Percentiles rank a stretch among this genome's conserved stretches.
Conservation (phyloP, 2,888 invertebrate genomes). For the Diarsia rubi region DNA sequence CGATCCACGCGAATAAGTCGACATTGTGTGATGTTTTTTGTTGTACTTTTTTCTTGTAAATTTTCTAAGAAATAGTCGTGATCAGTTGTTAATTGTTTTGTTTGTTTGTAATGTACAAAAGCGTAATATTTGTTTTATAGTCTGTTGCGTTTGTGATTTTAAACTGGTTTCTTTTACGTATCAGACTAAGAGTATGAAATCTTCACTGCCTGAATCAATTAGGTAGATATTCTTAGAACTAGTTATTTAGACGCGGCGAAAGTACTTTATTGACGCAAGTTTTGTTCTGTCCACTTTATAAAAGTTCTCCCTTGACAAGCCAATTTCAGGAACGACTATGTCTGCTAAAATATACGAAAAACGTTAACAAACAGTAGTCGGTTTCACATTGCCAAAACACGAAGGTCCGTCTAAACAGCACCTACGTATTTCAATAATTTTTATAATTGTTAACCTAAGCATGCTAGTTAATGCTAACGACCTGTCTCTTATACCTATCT, state of each 20-base stretch:
- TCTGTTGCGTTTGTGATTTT: conserved; percentile 10
- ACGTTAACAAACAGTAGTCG: background rate
- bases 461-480: conserved; percentile 16
- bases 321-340: background rate
- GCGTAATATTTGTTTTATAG: conserved; percentile 35
- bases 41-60: conserved; percentile 32
- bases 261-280: background rate
- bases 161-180: background rate
- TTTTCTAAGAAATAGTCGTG: conserved; percentile 49
- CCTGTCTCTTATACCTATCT: conserved; percentile 5
- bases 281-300: background rate
- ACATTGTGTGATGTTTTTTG: conserved; percentile 56
- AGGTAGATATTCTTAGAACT: background rate
- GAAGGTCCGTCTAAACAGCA: background rate
- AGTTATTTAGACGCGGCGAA: too few species aligned
- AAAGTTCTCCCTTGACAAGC: background rate
- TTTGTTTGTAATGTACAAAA: conserved; percentile 31
- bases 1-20: conserved; percentile 62
- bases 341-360: background rate
- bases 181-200: background rate
- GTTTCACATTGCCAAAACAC: background rate
- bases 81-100: conserved; percentile 50
- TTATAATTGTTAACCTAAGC: conserved; percentile 26
- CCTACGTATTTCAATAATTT: conserved; percentile 1
- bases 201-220: background rate